Evolutionary conservation across 2,113 vertebrate genomes (phyloP), one percentile per base, ranked within the genome.

Genomic region (Rhea americana): DNA sequence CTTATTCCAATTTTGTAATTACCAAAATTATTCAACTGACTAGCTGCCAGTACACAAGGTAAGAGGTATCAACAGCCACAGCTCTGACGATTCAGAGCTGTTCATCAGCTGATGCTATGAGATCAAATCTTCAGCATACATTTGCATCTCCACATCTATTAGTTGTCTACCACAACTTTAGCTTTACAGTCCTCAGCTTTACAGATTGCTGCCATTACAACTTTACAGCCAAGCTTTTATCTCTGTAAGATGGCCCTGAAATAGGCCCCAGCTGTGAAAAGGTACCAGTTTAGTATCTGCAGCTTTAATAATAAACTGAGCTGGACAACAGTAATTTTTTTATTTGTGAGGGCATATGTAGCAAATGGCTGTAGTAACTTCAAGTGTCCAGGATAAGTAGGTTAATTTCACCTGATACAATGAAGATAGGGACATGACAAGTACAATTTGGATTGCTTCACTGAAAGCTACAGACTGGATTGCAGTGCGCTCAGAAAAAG

Each of bases 91-190:
- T 17, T 9, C 26, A 26, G 17, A 35, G 35, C 35, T 35, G 35
- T 35, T 13, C 0, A 2, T 5, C 35, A 68, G 2, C 1, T 22
- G 47, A 7, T 11, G 13, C 15, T 3, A 2, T 1, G 39, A 51
- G 11, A 3, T 51, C 59, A 32, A 26, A 14, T 9, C 14, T 56
- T 30, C 32, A 53, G 4, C 5, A 11, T 0, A 8, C 5, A 21
- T 3, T 0, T 19, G 24, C 1, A 45, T 9, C 11, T 47, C n/a
- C 24, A 0, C 0, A 2, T 7, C 28, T 28, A 2, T 35, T 11
- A 58, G 4, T 37, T 39, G 39, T 24, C n/a, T 18, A 7, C 9
- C 6, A 37, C 30, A n/a, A 18, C 35, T 35, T 35, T 35, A 35
- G 35, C 35, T 35, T 35, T 35, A 35, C 35, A 35, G 35, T 35